phyloP scores from a whole-genome alignment of 2,797 vertebrate species.

The Pagetopsis macropterus region DNA sequence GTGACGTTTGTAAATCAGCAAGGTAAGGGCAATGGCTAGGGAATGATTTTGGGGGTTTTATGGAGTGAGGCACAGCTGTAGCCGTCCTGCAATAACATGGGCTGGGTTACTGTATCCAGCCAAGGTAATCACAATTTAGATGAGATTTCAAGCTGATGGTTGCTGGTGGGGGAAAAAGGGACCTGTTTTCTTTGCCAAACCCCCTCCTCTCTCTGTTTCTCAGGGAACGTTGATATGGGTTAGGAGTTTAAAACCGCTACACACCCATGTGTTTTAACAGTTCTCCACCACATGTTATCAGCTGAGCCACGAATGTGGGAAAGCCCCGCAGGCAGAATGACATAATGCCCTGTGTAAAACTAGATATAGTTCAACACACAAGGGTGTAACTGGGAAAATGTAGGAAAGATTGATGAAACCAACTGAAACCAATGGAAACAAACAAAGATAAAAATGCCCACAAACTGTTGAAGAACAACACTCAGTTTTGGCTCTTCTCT shows the following conservation, averaged over 20 bases:
- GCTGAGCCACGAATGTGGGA: slow-evolving; percentile 79
- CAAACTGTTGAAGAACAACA: slow-evolving; percentile 1
- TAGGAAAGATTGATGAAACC: slow-evolving; percentile 65
- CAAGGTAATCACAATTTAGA: slow-evolving; percentile 69
- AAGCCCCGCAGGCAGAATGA: slow-evolving; percentile 77
- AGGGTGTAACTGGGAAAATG: slow-evolving; percentile 70
- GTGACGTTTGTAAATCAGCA: slow-evolving; percentile 43
- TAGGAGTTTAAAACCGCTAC: slow-evolving; percentile 69
- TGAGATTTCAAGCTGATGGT: slow-evolving; percentile 68
- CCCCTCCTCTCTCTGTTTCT: slow-evolving; percentile 60
- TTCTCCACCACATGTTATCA: slow-evolving; percentile 79
- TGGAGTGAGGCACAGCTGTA: slow-evolving; percentile 62
- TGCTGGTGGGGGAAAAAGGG: slow-evolving; percentile 43
- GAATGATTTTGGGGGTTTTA: slow-evolving; percentile 50
- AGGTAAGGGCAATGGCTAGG: slow-evolving; percentile 50
- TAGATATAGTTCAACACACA: slow-evolving; percentile 67
- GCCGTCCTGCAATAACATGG: slow-evolving; percentile 65
- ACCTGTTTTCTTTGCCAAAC: slow-evolving; percentile 62
- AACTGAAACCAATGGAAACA: slow-evolving; percentile 56
- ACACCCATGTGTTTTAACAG: slow-evolving; percentile 77
- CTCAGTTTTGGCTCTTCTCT: background rate
- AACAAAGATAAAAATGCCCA: slow-evolving; percentile 36
- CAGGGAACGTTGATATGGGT: slow-evolving; percentile 70
- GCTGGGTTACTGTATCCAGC: slow-evolving; percentile 61
- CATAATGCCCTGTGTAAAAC: slow-evolving; percentile 71